Base-by-base conservation (phyloP, 2,113 vertebrate genomes). In the Heptranchias perlo region DNA sequence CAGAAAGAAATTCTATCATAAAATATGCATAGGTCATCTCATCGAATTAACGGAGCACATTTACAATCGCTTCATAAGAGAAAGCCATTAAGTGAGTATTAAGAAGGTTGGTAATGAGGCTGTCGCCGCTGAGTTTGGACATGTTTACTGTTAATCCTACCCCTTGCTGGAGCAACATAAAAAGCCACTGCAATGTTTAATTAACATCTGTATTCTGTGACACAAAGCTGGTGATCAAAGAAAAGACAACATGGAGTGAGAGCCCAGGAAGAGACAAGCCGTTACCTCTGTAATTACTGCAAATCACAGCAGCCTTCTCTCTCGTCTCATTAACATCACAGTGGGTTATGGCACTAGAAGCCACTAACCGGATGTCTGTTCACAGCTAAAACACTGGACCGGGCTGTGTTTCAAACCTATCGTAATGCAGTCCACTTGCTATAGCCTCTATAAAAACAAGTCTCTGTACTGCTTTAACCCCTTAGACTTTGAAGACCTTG, bases 291-390 rank as follows among this genome's bases (percentile, higher is more conserved):
- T 97, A 97, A 98, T 98, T 98, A 97, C 96, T 97, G 96, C 96
- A 97, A 95, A 94, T 97, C 97, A 97, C 96, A 21, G 0, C 96
- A 89, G 97, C 96, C 96, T 96, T 96, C 96, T 97, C 93, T 89
- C 97, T 97, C 96, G 97, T 97, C 97, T 98, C 97, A 97, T 98
- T 98, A 98, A 97, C 97, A 97, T 98, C 97, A 97, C 97, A 97
- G 97, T 97, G 96, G 97, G 97, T 97, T 64, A 96, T 96, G 97
- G 96, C 97, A 97, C 96, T 97, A 96, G 96, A 95, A 97, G 97
- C 96, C 96, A 96, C 96, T 96, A 96, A 97, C 96, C 97, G 98
- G 97, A 95, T 52, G 94, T 18, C 65, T 52, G 94, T 25, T 52
- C 47, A 49, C 93, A 69, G 94, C 65, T 31, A 67, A 10, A 67